phyloP scores from a whole-genome alignment of 2,888 invertebrate species.

The Spialia ferax region DNA sequence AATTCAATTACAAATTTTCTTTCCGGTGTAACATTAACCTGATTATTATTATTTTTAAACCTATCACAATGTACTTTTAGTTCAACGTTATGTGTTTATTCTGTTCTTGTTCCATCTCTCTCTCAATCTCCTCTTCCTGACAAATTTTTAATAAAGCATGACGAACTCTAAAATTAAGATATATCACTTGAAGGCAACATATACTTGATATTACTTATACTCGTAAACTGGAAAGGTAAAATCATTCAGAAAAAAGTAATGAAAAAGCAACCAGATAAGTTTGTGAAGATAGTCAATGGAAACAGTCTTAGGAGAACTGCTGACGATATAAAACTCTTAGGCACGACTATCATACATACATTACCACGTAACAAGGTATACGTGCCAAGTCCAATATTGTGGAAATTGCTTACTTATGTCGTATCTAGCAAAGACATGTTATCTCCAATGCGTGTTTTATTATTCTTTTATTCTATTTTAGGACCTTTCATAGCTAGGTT shows the following conservation, averaged over 20 bases:
- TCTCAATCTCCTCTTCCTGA: too few relatives aligned
- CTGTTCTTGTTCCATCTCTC: too few relatives aligned
- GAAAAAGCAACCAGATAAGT: not conserved
- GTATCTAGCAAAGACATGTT: not conserved
- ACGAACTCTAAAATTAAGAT: too few relatives aligned
- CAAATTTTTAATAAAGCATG: too few relatives aligned
- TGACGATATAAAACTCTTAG: constrained; percentile 35
- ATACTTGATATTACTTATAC: too few relatives aligned
- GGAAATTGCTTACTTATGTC: constrained; percentile 7
- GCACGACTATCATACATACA: constrained; percentile 36
- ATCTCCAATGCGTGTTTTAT: not conserved
- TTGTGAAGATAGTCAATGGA: too few relatives aligned
- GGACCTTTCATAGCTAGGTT: not conserved
- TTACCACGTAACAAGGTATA: constrained; percentile 28
- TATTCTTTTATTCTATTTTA: not conserved
- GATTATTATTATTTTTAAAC: too few relatives aligned
- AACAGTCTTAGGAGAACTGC: constrained; percentile 21
- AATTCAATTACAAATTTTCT: too few relatives aligned
- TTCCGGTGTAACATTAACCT: too few relatives aligned
- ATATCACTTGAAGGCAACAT: too few relatives aligned
- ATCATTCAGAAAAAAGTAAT: not conserved
- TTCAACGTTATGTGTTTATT: too few relatives aligned
- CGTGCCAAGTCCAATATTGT: constrained; percentile 34
- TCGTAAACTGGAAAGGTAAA: not conserved
- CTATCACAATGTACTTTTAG: too few relatives aligned